Conservation (phyloP, 2,113 vertebrate species). For the Tyto alba region DNA sequence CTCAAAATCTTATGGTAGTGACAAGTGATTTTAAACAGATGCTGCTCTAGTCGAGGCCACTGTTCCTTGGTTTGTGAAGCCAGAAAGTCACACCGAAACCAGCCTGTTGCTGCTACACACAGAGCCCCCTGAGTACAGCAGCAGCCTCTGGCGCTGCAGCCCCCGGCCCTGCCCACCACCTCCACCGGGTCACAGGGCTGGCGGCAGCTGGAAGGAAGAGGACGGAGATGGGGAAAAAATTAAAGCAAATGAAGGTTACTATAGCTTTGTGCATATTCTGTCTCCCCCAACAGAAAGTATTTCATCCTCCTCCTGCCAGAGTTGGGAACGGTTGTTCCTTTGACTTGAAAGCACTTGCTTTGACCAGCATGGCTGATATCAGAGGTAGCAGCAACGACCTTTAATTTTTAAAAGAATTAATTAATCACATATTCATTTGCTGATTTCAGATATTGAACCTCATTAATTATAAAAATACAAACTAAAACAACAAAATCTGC, state of each 20-base stretch:
- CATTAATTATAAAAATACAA: too few species aligned
- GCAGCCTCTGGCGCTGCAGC: neutral
- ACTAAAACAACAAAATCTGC: neutral
- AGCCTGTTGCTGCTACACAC: rapidly evolving
- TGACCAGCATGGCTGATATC: neutral
- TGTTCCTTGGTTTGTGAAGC: neutral
- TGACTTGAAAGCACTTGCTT: neutral
- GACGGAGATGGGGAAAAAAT: neutral
- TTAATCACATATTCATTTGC: neutral
- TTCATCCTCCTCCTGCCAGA: neutral
- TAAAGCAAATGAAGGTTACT: neutral
- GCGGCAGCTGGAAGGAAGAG: neutral
- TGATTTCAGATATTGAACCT: neutral
- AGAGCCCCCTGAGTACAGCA: neutral
- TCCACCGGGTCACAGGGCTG: neutral
- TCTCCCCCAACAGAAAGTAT: neutral
- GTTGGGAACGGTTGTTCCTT: neutral
- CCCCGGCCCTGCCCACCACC: neutral
- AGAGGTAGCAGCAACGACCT: neutral
- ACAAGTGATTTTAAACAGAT: neutral
- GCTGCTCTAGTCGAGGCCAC: neutral
- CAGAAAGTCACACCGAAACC: neutral
- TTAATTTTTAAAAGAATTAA: neutral
- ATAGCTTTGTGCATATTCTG: neutral
- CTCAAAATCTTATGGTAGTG: neutral